Base-by-base conservation (phyloP, 2,888 invertebrate genomes). In the Tachina grossa region DNA sequence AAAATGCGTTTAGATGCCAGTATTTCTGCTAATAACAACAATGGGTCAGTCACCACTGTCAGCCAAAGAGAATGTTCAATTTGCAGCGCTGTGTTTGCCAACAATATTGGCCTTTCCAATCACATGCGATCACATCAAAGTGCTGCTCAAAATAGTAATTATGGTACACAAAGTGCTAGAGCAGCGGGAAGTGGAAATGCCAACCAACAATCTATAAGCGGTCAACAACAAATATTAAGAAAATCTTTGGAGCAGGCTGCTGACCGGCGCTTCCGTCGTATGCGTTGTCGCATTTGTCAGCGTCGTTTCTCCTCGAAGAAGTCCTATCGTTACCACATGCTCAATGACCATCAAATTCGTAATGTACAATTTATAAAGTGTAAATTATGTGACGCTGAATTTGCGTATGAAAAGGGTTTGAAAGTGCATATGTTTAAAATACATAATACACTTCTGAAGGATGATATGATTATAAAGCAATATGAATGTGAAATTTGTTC, bases 371-470 rank as follows among this genome's bases (percentile, higher is more conserved):
- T 93, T 77, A 92, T 93, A 16, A 92, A 92, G 72, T 93, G 93
- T 83, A 92, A 91, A 72, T 83, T 93, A 2, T 93, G 93, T 87
- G 92, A 92, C 55, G 92, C 93, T 0, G 93, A 93, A 83, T 93
- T 93, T 49, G 92, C 92, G n/a, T 92, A 93, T 83, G 92, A 93
- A 83, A 93, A 93, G 88, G 93, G 93, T 0, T 87, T 93, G 0
- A 93, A 92, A 87, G 92, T 93, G 82, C 93, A 93, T 84, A 91
- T 93, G 89, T 92, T 92, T 68, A 92, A 92, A 85, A 91, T 92
- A 82, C 93, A 93, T 85, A 92, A 92, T 1, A 90, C 91, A 9
- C 86, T 91, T 76, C 88, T 92, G 0, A 91, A 91, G 86, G 91
- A 92, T 65, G 92, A 91, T 68, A 91, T 91, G 90, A 91, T 90